Percentiles rank a stretch among this genome's conserved stretches.
Evolutionary conservation across 2,113 vertebrate genomes (phyloP).

Genomic region (Myrmecobius fasciatus): DNA sequence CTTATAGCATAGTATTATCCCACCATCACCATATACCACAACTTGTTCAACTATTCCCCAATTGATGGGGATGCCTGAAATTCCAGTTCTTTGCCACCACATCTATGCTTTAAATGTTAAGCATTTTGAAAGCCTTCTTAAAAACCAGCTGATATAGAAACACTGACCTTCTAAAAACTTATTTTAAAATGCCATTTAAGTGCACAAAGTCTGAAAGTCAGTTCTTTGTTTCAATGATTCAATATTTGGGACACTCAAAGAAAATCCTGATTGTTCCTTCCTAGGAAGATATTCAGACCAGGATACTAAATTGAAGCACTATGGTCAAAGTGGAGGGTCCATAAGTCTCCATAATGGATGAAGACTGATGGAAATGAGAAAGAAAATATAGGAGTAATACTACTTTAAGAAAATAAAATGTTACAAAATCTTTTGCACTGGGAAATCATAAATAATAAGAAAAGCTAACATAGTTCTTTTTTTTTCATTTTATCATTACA

Average conservation of each 20-base stretch:
- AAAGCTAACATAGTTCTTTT: background rate
- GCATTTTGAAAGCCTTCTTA: conserved; percentile 10
- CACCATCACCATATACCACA: no score
- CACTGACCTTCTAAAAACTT: conserved; percentile 39
- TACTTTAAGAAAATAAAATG: conserved; percentile 63
- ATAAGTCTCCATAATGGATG: conserved; percentile 50
- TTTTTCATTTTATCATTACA: no score
- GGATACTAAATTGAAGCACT: conserved; percentile 5
- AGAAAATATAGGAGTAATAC: conserved; percentile 59
- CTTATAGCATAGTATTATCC: no score
- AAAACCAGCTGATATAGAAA: conserved; percentile 41
- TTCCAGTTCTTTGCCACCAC: no score
- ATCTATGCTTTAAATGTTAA: no score
- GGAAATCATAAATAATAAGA: background rate
- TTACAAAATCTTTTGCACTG: conserved; percentile 51
- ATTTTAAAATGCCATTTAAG: conserved; percentile 15
- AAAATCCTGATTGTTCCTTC: conserved; percentile 26
- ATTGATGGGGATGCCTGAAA: no score
- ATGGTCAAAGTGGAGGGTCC: conserved; percentile 23
- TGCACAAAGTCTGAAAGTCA: background rate
- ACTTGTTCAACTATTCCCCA: no score
- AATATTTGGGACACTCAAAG: background rate
- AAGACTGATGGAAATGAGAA: conserved; percentile 37
- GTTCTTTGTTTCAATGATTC: background rate
- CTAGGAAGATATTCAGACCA: conserved; percentile 35